A percentile compares a stretch with the other conserved stretches of the same genome.
phyloP scores from a whole-genome alignment of 2,113 vertebrate species.

The Catagonus wagneri region DNA sequence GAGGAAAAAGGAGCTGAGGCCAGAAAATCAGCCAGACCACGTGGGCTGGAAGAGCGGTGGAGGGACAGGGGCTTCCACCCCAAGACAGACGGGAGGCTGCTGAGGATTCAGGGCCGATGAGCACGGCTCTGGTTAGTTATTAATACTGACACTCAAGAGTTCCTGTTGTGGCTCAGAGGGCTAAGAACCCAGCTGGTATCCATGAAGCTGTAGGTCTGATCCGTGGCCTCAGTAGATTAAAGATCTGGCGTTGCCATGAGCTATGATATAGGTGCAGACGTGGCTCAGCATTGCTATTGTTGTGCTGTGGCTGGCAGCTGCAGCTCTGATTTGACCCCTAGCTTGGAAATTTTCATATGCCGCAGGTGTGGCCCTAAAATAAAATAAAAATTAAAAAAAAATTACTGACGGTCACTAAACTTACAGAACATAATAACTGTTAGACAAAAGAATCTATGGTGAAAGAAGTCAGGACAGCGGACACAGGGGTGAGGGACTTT shows the following conservation, averaged over 20 bases:
- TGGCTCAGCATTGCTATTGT: no score
- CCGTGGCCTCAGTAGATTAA: no score
- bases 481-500: background rate
- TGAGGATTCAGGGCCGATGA: background rate
- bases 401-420: fast-evolving
- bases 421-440: background rate
- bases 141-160: fast-evolving
- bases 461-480: background rate
- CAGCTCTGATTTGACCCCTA: no score
- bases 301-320: no score
- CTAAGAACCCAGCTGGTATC: no score
- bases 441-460: fast-evolving
- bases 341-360: no score
- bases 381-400: no score
- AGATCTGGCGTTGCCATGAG: no score
- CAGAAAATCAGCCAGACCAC: background rate
- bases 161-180: no score
- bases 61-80: background rate
- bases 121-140: background rate
- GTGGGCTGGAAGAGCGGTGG: fast-evolving
- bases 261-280: no score
- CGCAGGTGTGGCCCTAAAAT: no score
- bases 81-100: background rate
- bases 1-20: background rate
- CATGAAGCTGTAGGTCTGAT: no score